Conservation (phyloP, 53 echinoderm and acorn worm genomes). For the Echinometra lucunter region DNA sequence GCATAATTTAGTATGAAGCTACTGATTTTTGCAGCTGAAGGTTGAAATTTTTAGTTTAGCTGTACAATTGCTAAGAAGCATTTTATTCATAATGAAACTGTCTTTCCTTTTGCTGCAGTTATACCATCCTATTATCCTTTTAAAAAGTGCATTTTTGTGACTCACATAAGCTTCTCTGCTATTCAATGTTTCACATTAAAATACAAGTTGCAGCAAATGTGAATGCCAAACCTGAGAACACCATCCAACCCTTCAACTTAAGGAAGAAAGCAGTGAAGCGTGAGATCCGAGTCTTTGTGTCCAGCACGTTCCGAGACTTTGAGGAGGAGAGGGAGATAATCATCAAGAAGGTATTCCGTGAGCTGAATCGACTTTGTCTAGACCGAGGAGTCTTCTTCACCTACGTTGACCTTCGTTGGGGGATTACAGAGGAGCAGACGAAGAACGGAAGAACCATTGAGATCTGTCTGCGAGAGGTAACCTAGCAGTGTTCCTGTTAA, state of each 20-base stretch:
- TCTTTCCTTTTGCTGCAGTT: too few relatives aligned
- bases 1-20: too few relatives aligned
- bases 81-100: too few relatives aligned
- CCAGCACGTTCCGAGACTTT: conserved; percentile 94
- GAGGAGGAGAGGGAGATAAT: conserved; percentile 87
- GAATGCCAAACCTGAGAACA: neutral
- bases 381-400: conserved; percentile 92
- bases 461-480: conserved; percentile 90
- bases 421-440: conserved; percentile 86
- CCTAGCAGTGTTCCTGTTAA: neutral
- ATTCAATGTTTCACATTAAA: neutral
- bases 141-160: too few relatives aligned
- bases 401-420: conserved; percentile 95
- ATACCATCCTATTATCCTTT: too few relatives aligned
- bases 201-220: neutral
- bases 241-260: neutral
- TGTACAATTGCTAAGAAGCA: too few relatives aligned
- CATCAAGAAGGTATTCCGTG: conserved; percentile 92
- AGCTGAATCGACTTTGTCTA: conserved; percentile 87
- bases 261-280: conserved; percentile 65
- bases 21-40: too few relatives aligned
- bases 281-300: conserved; percentile 91
- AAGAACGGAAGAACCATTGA: conserved; percentile 81
- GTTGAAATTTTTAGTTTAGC: too few relatives aligned
- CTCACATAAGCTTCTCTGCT: neutral